Percentiles rank a stretch among this genome's conserved stretches.
phyloP scores from a whole-genome alignment of 2,797 vertebrate species.

The Linurgus olivaceus region DNA sequence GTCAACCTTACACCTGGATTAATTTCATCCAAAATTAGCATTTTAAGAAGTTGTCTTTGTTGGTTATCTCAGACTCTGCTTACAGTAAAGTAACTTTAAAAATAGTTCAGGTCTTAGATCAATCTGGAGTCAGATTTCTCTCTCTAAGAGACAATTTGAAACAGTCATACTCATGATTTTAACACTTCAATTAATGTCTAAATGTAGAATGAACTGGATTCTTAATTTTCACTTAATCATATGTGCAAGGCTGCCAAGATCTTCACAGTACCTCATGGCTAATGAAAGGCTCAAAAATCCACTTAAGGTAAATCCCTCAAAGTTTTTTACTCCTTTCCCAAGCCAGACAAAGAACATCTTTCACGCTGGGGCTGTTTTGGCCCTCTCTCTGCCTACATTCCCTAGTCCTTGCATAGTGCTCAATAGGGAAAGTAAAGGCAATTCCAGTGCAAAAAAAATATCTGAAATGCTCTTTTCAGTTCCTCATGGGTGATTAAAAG shows the following conservation, averaged over 20 bases:
- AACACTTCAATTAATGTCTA: neutral
- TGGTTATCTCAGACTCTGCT: neutral
- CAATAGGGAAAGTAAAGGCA: neutral
- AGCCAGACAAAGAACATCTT: neutral
- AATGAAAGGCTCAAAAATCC: neutral
- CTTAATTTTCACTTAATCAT: neutral
- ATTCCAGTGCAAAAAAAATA: neutral
- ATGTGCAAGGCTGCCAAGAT: neutral
- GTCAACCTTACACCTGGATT: neutral
- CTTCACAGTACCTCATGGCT: neutral
- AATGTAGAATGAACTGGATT: neutral
- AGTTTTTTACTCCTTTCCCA: neutral
- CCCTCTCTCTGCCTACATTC: neutral
- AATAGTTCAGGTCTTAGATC: neutral
- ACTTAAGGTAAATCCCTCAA: neutral
- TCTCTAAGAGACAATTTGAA: neutral
- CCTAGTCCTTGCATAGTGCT: neutral
- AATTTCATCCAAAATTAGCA: neutral
- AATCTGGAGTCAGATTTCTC: neutral
- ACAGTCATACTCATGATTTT: neutral
- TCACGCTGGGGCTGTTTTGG: neutral
- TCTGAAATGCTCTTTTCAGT: neutral
- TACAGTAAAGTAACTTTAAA: neutral
- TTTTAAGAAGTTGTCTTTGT: neutral
- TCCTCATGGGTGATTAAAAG: neutral